A percentile compares a stretch with the other conserved stretches of the same genome.
These are phyloP conservation scores for Procambarus virginalis DNA, from an alignment of 1,140 invertebrate species.

Conservation along the genomic window DNA sequence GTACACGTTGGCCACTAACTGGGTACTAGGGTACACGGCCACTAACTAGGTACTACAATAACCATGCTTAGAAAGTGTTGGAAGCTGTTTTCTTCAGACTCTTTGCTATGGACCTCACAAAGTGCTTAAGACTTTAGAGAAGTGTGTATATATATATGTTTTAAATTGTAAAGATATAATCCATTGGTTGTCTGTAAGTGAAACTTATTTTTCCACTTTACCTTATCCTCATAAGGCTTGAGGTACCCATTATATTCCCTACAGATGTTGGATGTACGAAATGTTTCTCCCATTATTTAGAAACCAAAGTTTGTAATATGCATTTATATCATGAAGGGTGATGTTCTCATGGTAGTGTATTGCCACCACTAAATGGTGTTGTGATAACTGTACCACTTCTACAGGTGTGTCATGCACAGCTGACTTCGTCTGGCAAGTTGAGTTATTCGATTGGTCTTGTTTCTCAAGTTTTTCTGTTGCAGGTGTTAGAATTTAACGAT, in stretches of 20 bases:
- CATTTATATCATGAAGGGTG: neutral
- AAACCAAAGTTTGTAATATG: neutral
- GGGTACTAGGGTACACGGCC: too few relatives aligned
- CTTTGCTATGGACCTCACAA: neutral
- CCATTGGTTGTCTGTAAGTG: constrained; percentile 36
- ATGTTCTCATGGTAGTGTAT: neutral
- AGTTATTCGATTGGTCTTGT: neutral
- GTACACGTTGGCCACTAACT: neutral
- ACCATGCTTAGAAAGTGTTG: neutral
- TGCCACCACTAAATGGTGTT: neutral
- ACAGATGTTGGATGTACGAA: neutral
- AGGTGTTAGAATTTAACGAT: neutral
- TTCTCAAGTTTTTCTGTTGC: neutral
- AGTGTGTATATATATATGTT: constrained; percentile 7
- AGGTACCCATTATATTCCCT: neutral
- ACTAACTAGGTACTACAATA: too few relatives aligned
- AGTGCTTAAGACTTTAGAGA: constrained; percentile 8
- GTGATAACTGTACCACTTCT: neutral
- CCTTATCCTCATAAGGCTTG: neutral
- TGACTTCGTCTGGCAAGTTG: neutral
- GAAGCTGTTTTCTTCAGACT: neutral
- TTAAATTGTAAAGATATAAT: constrained; percentile 20
- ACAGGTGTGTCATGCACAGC: too few relatives aligned
- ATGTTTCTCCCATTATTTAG: neutral
- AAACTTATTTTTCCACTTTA: constrained; percentile 29